phyloP scores from a whole-genome alignment of 2,113 vertebrate genomes.

The Rattus rattus region DNA sequence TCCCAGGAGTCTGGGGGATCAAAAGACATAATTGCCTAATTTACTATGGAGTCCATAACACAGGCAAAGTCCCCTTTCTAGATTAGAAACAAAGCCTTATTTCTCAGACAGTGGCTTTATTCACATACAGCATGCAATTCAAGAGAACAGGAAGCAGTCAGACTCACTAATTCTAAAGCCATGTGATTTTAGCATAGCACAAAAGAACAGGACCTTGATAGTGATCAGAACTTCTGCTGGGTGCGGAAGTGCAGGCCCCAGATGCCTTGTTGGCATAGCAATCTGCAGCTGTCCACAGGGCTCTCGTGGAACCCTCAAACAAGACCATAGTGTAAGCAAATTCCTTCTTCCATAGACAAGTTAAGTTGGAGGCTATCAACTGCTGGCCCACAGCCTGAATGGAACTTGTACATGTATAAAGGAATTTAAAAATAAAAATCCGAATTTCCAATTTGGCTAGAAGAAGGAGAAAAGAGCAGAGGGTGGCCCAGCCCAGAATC shows the following conservation, averaged over 20 bases:
- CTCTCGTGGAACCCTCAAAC: neutral
- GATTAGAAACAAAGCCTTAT: neutral
- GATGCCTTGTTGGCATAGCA: neutral
- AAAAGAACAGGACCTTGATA: neutral
- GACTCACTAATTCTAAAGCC: neutral
- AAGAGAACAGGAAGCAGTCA: neutral
- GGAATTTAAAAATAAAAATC: slow-evolving; percentile 13
- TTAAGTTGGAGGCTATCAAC: neutral
- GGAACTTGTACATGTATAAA: neutral
- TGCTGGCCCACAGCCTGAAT: neutral
- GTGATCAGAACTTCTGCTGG: neutral
- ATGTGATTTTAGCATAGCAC: neutral
- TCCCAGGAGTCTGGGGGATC: neutral
- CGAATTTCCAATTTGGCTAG: neutral
- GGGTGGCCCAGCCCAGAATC: neutral
- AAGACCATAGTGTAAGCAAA: neutral
- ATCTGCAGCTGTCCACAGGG: neutral
- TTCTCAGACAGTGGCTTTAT: neutral
- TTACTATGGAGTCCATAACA: neutral
- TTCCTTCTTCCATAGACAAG: neutral
- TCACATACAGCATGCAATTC: neutral
- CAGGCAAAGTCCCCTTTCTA: neutral
- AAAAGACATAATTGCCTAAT: neutral
- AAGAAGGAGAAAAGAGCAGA: neutral
- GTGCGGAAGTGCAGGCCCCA: neutral